Evolutionary conservation across 1,140 invertebrate genomes (phyloP).

Genomic region (Schlechtendalia chinensis): DNA sequence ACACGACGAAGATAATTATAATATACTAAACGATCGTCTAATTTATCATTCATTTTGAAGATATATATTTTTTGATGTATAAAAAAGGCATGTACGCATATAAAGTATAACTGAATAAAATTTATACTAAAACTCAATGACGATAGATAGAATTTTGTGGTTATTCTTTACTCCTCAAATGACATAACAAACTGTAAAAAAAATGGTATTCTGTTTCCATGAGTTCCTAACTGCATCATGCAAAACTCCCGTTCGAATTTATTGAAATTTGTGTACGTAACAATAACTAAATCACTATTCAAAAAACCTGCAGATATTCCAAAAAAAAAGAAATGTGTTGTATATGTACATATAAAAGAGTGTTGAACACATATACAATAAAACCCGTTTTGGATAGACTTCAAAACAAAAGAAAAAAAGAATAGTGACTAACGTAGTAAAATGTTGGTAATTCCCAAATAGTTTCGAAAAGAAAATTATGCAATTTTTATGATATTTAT

Average conservation of each 20-base stretch:
- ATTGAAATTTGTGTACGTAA: conserved; percentile 4
- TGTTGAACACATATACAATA: background rate
- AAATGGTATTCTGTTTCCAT: background rate
- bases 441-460: background rate
- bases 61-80: too few species aligned
- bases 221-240: conserved; percentile 7
- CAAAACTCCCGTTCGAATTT: background rate
- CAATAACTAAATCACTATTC: conserved; percentile 23
- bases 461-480: background rate
- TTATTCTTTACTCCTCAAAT: background rate
- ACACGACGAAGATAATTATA: too few species aligned
- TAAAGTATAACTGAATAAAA: background rate
- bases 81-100: too few species aligned
- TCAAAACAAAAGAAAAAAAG: background rate
- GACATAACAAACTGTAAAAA: background rate
- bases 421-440: background rate
- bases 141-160: background rate
- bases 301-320: background rate
- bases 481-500: background rate
- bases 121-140: background rate
- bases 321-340: conserved; percentile 10
- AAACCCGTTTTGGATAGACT: conserved; percentile 1
- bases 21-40: too few species aligned
- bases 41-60: too few species aligned
- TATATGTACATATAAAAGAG: background rate